Base-by-base conservation (phyloP, 2,888 invertebrate genomes). In the Napeogenes sylphis region DNA sequence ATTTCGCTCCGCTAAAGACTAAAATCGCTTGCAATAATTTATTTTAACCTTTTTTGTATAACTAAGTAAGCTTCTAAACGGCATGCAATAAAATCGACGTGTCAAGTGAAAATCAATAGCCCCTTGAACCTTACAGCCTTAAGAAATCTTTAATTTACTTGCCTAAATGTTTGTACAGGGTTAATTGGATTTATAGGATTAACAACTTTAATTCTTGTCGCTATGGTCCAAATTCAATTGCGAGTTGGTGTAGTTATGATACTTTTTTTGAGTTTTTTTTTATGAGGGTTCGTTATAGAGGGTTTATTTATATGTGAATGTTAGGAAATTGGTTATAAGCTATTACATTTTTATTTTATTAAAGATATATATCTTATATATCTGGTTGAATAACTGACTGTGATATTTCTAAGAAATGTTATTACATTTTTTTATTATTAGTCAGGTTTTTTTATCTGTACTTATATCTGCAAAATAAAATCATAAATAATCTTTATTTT, bases 61-160 rank as follows among this genome's bases (percentile, higher is more conserved):
- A 45, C 56, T 57, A 57, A 61, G 32, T 62, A 58, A 55, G 55
- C 46, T 54, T 56, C 60, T 54, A 64, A 61, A 62, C 62, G 70
- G 68, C 63, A 65, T 69, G 71, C 65, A 71, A 71, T 71, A 68
- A 69, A 69, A 71, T 64, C 60, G 68, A 61, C 57, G 53, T 71
- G 71, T 70, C 70, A 72, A 75, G 75, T 74, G 73, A 75, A 76
- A 78, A 78, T 78, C 78, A 76, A 78, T 75, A 73, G 75, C 66
- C 70, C 70, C 69, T 73, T 69, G 69, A 71, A 71, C 70, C 71
- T 70, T 73, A 70, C 63, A 70, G 59, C 62, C 68, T 71, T 66
- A 70, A 71, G 69, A 69, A 71, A 68, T 68, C 69, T 67, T 70
- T 71, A 71, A 70, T 70, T 67, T 68, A 42, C 62, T 56, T 63